Conservation (phyloP, 2,797 vertebrate species). For the Macroramphosus scolopax region DNA sequence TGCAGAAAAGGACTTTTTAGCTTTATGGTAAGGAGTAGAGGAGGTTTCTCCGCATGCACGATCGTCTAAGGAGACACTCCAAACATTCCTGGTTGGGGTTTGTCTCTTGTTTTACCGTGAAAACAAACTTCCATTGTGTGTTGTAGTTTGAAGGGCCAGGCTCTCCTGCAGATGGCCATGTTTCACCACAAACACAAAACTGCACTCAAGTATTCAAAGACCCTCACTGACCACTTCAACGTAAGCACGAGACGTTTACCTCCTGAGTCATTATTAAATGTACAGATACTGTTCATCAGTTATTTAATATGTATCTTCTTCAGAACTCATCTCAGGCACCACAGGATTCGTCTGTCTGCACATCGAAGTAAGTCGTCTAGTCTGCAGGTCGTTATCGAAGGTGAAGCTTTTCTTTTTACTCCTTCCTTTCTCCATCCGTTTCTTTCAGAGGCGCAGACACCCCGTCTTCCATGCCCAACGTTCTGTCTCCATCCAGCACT, state of each 20-base stretch:
- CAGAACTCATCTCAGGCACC: slow-evolving; percentile 78
- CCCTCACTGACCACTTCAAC: slow-evolving; percentile 89
- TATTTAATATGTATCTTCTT: slow-evolving; percentile 17
- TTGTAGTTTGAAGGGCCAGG: slow-evolving; percentile 89
- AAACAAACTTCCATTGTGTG: slow-evolving; percentile 1
- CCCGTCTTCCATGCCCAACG: slow-evolving; percentile 80
- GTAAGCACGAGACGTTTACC: slow-evolving; percentile 60
- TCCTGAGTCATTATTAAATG: neutral
- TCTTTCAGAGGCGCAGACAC: slow-evolving; percentile 77
- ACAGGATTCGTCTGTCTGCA: slow-evolving; percentile 76
- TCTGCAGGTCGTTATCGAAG: neutral
- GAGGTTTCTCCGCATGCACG: neutral
- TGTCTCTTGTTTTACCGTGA: too few species aligned
- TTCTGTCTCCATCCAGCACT: slow-evolving; percentile 82
- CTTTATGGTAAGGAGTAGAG: slow-evolving; percentile 84
- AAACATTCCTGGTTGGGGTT: too few species aligned
- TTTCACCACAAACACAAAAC: slow-evolving; percentile 89
- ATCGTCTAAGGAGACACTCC: too few species aligned
- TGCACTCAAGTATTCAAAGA: slow-evolving; percentile 89
- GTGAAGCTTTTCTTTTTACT: neutral
- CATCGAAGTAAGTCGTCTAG: slow-evolving; percentile 81
- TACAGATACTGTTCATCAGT: neutral
- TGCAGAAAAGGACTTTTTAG: slow-evolving; percentile 85
- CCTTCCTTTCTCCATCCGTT: neutral
- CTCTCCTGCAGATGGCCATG: slow-evolving; percentile 92